Evolutionary conservation across 2,888 invertebrate species (phyloP), one percentile per base, ranked within the genome.

Genomic region (Aleiodes alternator): DNA sequence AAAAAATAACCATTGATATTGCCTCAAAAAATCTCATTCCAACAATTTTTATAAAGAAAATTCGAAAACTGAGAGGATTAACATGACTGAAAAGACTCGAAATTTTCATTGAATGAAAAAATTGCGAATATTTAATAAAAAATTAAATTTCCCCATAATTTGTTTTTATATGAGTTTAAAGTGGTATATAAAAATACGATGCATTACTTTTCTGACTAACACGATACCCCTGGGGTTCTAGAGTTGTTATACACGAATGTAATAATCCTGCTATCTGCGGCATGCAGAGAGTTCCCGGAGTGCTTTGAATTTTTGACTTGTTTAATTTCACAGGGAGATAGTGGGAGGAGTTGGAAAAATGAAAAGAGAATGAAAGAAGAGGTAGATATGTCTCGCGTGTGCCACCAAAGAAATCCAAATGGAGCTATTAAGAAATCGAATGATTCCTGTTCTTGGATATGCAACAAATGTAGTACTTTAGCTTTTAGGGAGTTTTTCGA

Each of bases 311-410:
- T 61, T 61, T 61, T 43, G 43, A 61, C 64, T 69, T 55, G 66
- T 70, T 75, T 61, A 69, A 76, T 75, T 76, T 55, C 71, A 76
- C 23, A 66, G 56, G 50, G 69, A 38, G 38, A 38, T 38, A 68
- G 57, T 64, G 59, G 74, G 77, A 78, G 72, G 74, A 75, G 73
- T 66, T 69, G 50, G 75, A n/a, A 50, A 69, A 14, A 56, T 64
- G 71, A 31, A 68, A 64, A 29, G 50, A 38, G 51, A 69, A 34
- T 43, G 50, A 50, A 31, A 56, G 50, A 38, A 59, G 75, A 56
- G 76, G 69, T 59, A 69, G 70, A 69, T 78, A 38, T n/a, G 43
- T 61, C 61, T 43, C 43, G 61, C 61, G 14, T 61, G 16, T 61
- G 43, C 61, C 61, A 38, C 3, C 43, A 12, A 14, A 38, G 61